Evolutionary conservation across 2,888 invertebrate species (phyloP).

Genomic region (Phaonia tiefii): DNA sequence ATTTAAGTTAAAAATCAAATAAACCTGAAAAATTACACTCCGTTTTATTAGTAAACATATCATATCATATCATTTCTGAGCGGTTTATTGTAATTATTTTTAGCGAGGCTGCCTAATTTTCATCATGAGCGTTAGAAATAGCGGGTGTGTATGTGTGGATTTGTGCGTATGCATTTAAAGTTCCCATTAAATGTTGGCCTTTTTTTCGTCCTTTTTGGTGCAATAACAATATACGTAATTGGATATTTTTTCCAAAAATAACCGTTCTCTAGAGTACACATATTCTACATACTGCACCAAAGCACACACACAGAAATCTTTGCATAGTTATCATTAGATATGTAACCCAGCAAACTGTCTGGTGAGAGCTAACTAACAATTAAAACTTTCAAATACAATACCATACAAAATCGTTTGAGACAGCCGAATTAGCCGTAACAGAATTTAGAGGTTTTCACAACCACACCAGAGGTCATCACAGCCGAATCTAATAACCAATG

Average conservation of each 20-base stretch:
- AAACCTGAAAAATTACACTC: too few species aligned
- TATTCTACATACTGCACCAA: background rate
- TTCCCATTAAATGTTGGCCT: slow-evolving; percentile 43
- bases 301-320: slow-evolving; percentile 8
- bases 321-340: background rate
- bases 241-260: slow-evolving; percentile 53
- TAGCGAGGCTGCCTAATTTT: too few species aligned
- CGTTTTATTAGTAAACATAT: too few species aligned
- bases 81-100: too few species aligned
- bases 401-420: too few species aligned
- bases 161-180: slow-evolving; percentile 44
- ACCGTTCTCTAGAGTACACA: slow-evolving; percentile 30
- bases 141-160: slow-evolving; percentile 10
- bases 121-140: background rate
- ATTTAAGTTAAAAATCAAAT: too few species aligned
- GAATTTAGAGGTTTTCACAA: too few species aligned
- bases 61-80: too few species aligned
- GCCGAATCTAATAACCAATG: too few species aligned
- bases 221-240: slow-evolving; percentile 66
- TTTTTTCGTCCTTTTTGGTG: slow-evolving; percentile 33
- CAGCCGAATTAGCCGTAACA: too few species aligned
- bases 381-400: background rate
- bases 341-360: slow-evolving; percentile 16
- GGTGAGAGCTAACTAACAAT: background rate
- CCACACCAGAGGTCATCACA: too few species aligned